A percentile compares a stretch with the other conserved stretches of the same genome.
Conservation (phyloP, 2,113 vertebrate species). For the Taxidea taxus region DNA sequence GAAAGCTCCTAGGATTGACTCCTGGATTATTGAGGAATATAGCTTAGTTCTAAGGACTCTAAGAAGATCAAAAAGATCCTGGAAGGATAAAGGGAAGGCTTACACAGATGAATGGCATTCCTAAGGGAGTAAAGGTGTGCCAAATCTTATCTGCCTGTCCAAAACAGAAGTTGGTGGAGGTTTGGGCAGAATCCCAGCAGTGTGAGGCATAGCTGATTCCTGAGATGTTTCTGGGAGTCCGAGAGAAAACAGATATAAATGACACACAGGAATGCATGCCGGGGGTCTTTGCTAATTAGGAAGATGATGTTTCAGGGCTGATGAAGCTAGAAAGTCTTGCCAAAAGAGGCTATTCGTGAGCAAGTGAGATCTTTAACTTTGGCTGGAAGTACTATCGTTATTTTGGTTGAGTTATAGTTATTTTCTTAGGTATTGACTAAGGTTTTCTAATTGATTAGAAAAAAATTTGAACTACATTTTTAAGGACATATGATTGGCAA, state of each 20-base stretch:
- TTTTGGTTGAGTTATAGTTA: neutral
- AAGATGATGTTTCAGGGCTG: neutral
- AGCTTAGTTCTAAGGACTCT: neutral
- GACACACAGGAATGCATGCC: neutral
- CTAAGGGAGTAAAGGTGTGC: neutral
- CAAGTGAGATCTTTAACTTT: neutral
- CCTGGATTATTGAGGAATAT: neutral
- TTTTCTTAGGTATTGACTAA: neutral
- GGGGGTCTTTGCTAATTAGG: neutral
- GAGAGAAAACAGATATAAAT: neutral
- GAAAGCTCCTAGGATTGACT: neutral
- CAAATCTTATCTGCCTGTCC: neutral
- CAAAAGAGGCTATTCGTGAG: neutral
- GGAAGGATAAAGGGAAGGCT: neutral
- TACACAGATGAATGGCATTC: neutral
- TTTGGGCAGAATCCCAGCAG: neutral
- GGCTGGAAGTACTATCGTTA: neutral
- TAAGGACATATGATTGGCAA: conserved; percentile 4
- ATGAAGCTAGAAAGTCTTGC: neutral
- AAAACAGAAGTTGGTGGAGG: neutral
- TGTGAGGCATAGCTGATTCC: neutral
- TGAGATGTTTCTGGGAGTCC: neutral
- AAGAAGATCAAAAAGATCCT: neutral
- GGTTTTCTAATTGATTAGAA: neutral
- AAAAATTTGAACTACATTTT: neutral